Conservation (phyloP, 1,140 invertebrate species). For the Drosophila mojavensis region DNA sequence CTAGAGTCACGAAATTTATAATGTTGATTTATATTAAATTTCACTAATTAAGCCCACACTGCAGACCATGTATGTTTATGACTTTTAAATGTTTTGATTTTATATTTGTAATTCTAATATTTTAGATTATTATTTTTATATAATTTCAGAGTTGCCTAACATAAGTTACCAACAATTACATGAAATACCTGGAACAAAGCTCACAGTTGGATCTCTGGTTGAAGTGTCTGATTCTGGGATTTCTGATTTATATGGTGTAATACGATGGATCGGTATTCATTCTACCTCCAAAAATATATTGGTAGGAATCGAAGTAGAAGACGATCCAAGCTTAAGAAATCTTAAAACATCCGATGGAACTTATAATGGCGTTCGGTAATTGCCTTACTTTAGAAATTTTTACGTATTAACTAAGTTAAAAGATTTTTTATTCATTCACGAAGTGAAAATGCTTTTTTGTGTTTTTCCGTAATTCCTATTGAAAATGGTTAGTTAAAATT, state of each 20-base stretch:
- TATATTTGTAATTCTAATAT: background rate
- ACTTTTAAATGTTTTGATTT: too few relatives aligned
- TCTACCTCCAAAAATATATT: slow-evolving; percentile 75
- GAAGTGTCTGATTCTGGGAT: slow-evolving; percentile 86
- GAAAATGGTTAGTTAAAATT: too few relatives aligned
- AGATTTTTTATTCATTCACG: too few relatives aligned
- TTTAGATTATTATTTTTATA: slow-evolving; percentile 1
- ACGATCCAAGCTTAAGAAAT: slow-evolving; percentile 87
- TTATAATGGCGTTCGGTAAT: slow-evolving; percentile 86
- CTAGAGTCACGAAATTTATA: too few relatives aligned
- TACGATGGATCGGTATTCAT: slow-evolving; percentile 92
- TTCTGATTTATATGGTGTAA: slow-evolving; percentile 89
- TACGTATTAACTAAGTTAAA: too few relatives aligned
- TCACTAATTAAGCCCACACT: too few relatives aligned
- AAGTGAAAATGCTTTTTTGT: too few relatives aligned
- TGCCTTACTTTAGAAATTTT: background rate
- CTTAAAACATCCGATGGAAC: slow-evolving; percentile 90
- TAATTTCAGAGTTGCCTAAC: slow-evolving; percentile 34
- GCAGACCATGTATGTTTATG: too few relatives aligned
- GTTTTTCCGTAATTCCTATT: too few relatives aligned
- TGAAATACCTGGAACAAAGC: slow-evolving; percentile 84
- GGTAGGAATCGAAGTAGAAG: slow-evolving; percentile 88
- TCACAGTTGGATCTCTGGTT: slow-evolving; percentile 90
- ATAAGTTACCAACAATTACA: slow-evolving; percentile 52
- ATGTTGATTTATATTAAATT: too few relatives aligned